Evolutionary conservation across 1,140 invertebrate species (phyloP).

Genomic region (Eurytemora carolleeae): DNA sequence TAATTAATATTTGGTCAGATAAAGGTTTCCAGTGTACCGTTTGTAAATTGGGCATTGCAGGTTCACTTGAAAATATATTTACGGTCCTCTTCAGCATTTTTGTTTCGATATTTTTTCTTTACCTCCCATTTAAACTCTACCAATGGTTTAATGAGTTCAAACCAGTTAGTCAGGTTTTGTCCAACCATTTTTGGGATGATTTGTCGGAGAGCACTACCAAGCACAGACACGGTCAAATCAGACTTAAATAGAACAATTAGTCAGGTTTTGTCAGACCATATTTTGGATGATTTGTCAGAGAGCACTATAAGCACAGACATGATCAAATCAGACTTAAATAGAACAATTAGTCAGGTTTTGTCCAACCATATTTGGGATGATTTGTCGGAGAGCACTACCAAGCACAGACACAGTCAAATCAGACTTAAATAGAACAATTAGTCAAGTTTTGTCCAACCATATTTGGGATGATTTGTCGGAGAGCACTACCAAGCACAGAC

Average conservation of each 20-base stretch:
- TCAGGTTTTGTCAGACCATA: not conserved
- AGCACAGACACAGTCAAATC: no score
- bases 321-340: no score
- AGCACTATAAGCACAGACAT: no score
- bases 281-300: not conserved
- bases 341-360: no score
- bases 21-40: no score
- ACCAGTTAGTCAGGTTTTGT: slow-evolving; percentile 72
- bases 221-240: slow-evolving; percentile 67
- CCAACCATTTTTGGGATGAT: slow-evolving; percentile 65
- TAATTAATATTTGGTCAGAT: no score
- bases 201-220: slow-evolving; percentile 75
- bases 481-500: slow-evolving; percentile 69
- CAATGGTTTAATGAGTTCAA: slow-evolving; percentile 67
- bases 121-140: slow-evolving; percentile 83
- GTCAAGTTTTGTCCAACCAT: slow-evolving; percentile 65
- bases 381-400: slow-evolving; percentile 74
- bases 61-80: no score
- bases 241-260: slow-evolving; percentile 24
- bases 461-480: slow-evolving; percentile 73
- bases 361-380: slow-evolving; percentile 60
- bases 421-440: no score
- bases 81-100: no score
- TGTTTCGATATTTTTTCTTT: no score
- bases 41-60: no score